phyloP scores from a whole-genome alignment of 1,140 invertebrate genomes.

The Atta colombica region DNA sequence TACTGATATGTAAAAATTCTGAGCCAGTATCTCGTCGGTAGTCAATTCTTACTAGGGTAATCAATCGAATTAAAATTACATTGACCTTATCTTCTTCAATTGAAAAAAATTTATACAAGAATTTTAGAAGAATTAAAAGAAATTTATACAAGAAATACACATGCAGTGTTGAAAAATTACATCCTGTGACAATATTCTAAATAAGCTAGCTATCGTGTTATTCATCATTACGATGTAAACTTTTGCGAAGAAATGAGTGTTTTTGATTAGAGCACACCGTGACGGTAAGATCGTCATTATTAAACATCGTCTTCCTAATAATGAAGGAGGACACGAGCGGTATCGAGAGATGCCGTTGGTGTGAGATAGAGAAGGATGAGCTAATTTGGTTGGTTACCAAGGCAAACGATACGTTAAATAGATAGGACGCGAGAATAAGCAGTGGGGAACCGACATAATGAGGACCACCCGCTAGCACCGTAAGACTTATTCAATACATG shows the following conservation, averaged over 20 bases:
- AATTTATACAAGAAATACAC: neutral
- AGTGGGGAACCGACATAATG: slow-evolving; percentile 84
- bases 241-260: slow-evolving; percentile 66
- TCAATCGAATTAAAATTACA: neutral
- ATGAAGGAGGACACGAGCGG: slow-evolving; percentile 78
- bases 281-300: slow-evolving; percentile 72
- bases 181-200: neutral
- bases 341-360: slow-evolving; percentile 62
- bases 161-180: neutral
- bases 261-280: slow-evolving; percentile 65
- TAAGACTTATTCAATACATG: slow-evolving; percentile 78
- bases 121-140: neutral
- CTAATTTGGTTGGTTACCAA: slow-evolving; percentile 87
- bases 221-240: neutral
- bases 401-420: slow-evolving; percentile 87
- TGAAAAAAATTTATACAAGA: neutral
- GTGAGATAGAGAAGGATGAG: slow-evolving; percentile 77
- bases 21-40: no score
- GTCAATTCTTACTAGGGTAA: neutral
- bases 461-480: slow-evolving; percentile 85
- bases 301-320: slow-evolving; percentile 82
- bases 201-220: neutral
- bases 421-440: slow-evolving; percentile 82
- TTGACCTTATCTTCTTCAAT: neutral
- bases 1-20: no score